These are phyloP conservation scores for Hyposmocoma kahamanoa DNA, from an alignment of 1,140 invertebrate species.

Conservation along the genomic window DNA sequence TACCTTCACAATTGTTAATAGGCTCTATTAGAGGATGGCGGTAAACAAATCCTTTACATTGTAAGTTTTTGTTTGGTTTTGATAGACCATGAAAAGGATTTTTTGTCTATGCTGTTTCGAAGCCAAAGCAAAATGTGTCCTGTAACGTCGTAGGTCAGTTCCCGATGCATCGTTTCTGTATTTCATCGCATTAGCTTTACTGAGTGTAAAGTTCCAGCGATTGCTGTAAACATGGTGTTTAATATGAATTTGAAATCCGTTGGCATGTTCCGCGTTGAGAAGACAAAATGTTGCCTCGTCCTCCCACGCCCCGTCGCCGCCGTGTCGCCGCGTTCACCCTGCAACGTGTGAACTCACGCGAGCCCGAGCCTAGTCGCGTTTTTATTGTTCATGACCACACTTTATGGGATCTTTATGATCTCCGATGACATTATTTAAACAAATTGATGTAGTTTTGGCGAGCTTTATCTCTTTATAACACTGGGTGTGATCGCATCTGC, in stretches of 20 bases:
- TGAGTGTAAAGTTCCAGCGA: too few species aligned
- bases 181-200: too few species aligned
- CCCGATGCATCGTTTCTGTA: too few species aligned
- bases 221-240: too few species aligned
- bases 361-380: background rate
- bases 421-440: background rate
- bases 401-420: slow-evolving; percentile 1
- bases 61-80: too few species aligned
- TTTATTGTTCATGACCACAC: background rate
- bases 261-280: background rate
- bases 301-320: background rate
- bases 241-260: background rate
- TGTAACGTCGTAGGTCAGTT: too few species aligned
- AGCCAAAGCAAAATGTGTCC: too few species aligned
- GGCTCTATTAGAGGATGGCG: too few species aligned
- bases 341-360: background rate
- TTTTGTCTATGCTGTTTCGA: too few species aligned
- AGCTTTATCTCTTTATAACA: background rate
- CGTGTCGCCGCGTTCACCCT: background rate
- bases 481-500: background rate
- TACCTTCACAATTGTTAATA: too few species aligned
- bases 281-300: background rate
- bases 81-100: too few species aligned
- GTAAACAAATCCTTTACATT: too few species aligned
- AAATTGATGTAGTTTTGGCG: background rate